Evolutionary conservation across 2,888 invertebrate species (phyloP).

Genomic region (Heliconius charithonia): DNA sequence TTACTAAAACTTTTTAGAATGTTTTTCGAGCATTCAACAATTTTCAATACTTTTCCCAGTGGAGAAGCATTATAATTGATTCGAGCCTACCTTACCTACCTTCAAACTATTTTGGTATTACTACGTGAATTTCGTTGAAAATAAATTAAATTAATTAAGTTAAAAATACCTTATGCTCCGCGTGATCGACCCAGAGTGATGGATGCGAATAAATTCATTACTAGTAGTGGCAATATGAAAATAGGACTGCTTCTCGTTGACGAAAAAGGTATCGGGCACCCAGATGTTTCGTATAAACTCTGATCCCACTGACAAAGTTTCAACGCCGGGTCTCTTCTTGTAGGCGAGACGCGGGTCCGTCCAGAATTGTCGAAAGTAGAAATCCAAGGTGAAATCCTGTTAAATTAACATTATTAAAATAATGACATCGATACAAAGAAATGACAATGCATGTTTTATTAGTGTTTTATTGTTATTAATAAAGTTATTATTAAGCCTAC

Average conservation of each 20-base stretch:
- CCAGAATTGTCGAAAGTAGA: constrained; percentile 99
- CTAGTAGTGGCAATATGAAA: constrained; percentile 99
- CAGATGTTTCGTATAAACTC: constrained; percentile 99
- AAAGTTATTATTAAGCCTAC: background rate
- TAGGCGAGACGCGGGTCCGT: constrained; percentile 97
- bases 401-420: constrained; percentile 51
- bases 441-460: constrained; percentile 34
- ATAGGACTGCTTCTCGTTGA: constrained; percentile 99
- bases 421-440: background rate
- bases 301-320: constrained; percentile 95
- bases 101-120: background rate
- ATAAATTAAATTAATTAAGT: too few relatives aligned
- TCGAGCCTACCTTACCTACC: background rate
- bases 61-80: background rate
- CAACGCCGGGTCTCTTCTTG: constrained; percentile 93
- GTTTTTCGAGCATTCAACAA: too few relatives aligned
- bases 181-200: constrained; percentile 96
- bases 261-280: constrained; percentile 99
- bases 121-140: background rate
- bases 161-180: constrained; percentile 94
- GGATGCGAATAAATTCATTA: constrained; percentile 99
- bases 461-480: background rate
- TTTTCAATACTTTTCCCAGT: too few relatives aligned
- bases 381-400: constrained; percentile 98
- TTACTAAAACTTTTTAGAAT: too few relatives aligned